Conservation (phyloP, 2,113 vertebrate genomes). For the Pagrus major region DNA sequence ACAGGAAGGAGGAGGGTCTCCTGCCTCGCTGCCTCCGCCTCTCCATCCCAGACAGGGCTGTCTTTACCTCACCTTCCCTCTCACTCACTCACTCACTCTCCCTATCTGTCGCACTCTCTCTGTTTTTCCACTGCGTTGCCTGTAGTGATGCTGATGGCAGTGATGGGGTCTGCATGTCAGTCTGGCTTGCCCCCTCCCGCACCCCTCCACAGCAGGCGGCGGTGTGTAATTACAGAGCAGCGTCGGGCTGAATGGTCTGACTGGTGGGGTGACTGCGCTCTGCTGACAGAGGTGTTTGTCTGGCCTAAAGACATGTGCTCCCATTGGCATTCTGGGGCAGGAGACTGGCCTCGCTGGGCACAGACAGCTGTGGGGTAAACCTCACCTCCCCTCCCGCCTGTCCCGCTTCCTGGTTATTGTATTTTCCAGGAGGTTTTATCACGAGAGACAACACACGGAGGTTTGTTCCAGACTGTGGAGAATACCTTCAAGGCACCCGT, state of each 20-base stretch:
- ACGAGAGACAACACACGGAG: slow-evolving; percentile 30
- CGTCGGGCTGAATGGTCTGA: slow-evolving; percentile 38
- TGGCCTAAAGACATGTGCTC: slow-evolving; percentile 42
- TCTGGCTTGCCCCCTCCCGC: slow-evolving; percentile 9
- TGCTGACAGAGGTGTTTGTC: slow-evolving; percentile 70
- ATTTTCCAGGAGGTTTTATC: slow-evolving; percentile 55
- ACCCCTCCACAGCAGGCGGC: slow-evolving; percentile 35
- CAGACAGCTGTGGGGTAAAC: slow-evolving; percentile 34
- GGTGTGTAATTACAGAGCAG: slow-evolving; percentile 75
- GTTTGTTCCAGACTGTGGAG: slow-evolving; percentile 25
- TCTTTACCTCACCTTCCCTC: slow-evolving; percentile 67
- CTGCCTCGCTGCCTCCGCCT: slow-evolving; percentile 35
- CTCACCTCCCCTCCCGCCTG: slow-evolving; percentile 33
- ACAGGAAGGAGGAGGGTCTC: slow-evolving; percentile 76
- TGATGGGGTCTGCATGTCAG: slow-evolving; percentile 40
- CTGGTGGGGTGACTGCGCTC: slow-evolving; percentile 50
- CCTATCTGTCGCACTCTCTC: slow-evolving; percentile 42
- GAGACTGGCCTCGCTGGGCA: slow-evolving; percentile 48
- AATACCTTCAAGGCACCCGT: slow-evolving; percentile 57
- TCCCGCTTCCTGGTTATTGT: slow-evolving; percentile 47
- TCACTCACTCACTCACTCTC: slow-evolving; percentile 69
- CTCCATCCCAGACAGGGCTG: slow-evolving; percentile 52
- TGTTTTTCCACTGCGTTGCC: slow-evolving; percentile 61
- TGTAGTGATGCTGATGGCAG: slow-evolving; percentile 64
- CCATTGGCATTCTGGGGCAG: slow-evolving; percentile 41